Evolutionary conservation across 2,888 invertebrate species (phyloP).

Genomic region (Ophioninae sp.): DNA sequence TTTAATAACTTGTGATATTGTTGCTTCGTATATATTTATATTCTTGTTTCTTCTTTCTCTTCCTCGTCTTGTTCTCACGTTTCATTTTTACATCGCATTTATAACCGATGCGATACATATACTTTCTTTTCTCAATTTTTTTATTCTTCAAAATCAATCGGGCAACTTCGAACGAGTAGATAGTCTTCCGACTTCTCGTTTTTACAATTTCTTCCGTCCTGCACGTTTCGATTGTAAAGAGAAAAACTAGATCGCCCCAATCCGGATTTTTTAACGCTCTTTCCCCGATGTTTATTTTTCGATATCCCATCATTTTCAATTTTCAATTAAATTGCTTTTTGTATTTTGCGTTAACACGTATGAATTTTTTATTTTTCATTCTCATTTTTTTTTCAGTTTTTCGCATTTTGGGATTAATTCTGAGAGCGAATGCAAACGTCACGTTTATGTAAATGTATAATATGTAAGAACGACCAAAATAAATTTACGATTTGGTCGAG

Average conservation of each 20-base stretch:
- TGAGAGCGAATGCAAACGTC: constrained; percentile 25
- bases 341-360: constrained; percentile 11
- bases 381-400: constrained; percentile 19
- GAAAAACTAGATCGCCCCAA: constrained; percentile 62
- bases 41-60: constrained; percentile 24
- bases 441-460: not conserved
- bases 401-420: constrained; percentile 37
- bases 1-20: constrained; percentile 32
- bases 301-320: not conserved
- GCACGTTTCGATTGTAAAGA: constrained; percentile 42
- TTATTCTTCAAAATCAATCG: constrained; percentile 59
- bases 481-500: constrained; percentile 4
- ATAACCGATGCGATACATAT: not conserved
- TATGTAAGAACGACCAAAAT: not conserved
- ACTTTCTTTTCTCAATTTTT: constrained; percentile 55
- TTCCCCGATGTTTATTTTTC: constrained; percentile 7
- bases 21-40: constrained; percentile 9
- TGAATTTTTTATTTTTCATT: constrained; percentile 3
- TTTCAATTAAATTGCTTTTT: constrained; percentile 7
- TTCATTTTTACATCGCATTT: not conserved
- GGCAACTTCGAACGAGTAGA: not conserved
- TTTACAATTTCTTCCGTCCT: not conserved
- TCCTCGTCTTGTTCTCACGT: not conserved
- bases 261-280: constrained; percentile 16
- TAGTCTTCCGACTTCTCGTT: not conserved